Evolutionary conservation across 1,140 invertebrate genomes (phyloP).

Genomic region (Lordiphosa clarofinis): DNA sequence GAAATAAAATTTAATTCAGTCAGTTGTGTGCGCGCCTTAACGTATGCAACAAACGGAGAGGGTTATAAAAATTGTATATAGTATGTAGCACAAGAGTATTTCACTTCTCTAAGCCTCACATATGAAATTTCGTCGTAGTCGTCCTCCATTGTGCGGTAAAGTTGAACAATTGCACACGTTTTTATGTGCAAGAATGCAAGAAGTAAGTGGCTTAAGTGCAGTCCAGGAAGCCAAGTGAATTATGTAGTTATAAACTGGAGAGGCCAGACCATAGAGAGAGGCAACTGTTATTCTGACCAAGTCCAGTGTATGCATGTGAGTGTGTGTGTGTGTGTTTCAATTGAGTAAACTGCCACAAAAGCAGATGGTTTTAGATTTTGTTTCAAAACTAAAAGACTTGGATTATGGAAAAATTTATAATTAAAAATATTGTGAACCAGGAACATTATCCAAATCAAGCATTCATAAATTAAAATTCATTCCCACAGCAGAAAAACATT

Average conservation of each 20-base stretch:
- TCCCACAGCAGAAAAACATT: no score
- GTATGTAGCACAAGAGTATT: constrained; percentile 3
- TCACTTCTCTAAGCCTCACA: constrained; percentile 47
- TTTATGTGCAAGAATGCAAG: constrained; percentile 68
- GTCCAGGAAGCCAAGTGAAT: constrained; percentile 55
- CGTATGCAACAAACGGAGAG: constrained; percentile 39
- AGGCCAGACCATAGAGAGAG: background rate
- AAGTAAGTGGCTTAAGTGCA: constrained; percentile 73
- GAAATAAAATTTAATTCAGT: constrained; percentile 9
- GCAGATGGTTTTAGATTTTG: no score
- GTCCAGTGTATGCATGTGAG: background rate
- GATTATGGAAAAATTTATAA: background rate
- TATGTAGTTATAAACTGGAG: constrained; percentile 37
- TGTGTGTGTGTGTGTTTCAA: background rate
- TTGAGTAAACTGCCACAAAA: no score
- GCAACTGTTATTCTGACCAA: background rate
- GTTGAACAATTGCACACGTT: constrained; percentile 71
- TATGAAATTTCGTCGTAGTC: constrained; percentile 49
- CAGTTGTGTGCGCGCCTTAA: constrained; percentile 21
- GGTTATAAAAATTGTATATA: constrained; percentile 46
- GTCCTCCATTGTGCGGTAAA: constrained; percentile 58
- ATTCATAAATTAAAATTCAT: no score
- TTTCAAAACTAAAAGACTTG: no score
- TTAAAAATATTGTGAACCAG: no score
- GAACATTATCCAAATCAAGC: no score